Conservation (phyloP, 2,888 invertebrate species). For the Philopedon plagiatum region DNA sequence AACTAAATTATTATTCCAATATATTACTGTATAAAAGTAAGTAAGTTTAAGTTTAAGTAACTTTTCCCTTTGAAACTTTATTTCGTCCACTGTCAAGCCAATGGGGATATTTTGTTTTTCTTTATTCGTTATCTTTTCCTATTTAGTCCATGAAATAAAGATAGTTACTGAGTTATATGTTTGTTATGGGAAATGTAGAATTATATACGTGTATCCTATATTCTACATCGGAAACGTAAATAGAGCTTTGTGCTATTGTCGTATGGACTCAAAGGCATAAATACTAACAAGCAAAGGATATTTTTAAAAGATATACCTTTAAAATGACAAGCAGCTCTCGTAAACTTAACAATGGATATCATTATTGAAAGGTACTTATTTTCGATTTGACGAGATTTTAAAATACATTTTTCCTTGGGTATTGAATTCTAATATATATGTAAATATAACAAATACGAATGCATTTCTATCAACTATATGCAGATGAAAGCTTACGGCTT, state of each 20-base stretch:
- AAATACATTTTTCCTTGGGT: neutral
- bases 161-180: constrained; percentile 37
- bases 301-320: constrained; percentile 21
- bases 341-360: neutral
- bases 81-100: neutral
- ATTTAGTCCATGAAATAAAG: constrained; percentile 31
- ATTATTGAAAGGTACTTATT: neutral
- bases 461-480: too few species aligned
- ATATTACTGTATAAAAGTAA: too few species aligned
- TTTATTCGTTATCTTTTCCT: constrained; percentile 39
- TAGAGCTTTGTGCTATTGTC: constrained; percentile 18
- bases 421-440: neutral
- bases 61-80: neutral
- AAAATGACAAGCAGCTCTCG: constrained; percentile 18
- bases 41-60: neutral
- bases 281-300: constrained; percentile 25
- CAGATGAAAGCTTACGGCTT: too few species aligned
- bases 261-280: constrained; percentile 19
- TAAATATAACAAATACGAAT: neutral
- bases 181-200: constrained; percentile 35
- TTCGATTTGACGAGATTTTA: neutral
- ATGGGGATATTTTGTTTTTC: constrained; percentile 32
- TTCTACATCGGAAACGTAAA: constrained; percentile 17
- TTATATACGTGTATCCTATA: constrained; percentile 15
- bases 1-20: too few species aligned